Percentiles rank a stretch among this genome's conserved stretches.
Conservation (phyloP, 2,113 vertebrate species). For the Periophthalmus modestus region DNA sequence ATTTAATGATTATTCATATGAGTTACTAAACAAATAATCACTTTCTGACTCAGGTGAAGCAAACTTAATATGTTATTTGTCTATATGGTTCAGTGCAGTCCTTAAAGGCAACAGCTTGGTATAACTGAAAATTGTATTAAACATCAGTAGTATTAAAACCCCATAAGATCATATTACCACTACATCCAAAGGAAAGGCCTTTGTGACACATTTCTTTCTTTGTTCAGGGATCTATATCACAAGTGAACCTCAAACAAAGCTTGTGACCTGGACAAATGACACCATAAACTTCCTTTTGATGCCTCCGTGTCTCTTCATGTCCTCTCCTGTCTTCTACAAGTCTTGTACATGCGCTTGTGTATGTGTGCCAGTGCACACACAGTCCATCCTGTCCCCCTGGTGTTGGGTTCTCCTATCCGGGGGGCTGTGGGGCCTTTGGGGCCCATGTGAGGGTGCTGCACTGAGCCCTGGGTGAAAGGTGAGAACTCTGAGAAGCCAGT, state of each 20-base stretch:
- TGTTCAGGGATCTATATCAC: conserved; percentile 13
- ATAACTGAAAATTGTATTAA: neutral
- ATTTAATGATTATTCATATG: no score
- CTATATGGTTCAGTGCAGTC: no score
- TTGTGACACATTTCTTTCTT: conserved; percentile 12
- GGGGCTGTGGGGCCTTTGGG: conserved; percentile 44
- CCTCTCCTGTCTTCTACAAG: conserved; percentile 10
- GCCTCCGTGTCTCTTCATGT: conserved; percentile 13
- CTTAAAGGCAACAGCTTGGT: neutral
- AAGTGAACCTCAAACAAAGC: conserved; percentile 18
- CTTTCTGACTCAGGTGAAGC: no score
- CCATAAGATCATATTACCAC: neutral
- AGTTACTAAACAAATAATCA: no score
- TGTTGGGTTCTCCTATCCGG: conserved; percentile 72
- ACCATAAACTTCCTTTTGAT: conserved; percentile 13
- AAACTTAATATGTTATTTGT: no score
- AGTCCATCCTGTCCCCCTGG: conserved; percentile 31
- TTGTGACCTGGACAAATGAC: conserved; percentile 8
- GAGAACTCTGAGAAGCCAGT: conserved; percentile 77
- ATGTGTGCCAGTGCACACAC: conserved; percentile 27
- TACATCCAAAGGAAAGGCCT: neutral
- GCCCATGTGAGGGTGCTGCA: conserved; percentile 56
- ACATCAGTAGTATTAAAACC: neutral
- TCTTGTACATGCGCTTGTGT: conserved; percentile 35
- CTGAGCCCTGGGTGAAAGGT: conserved; percentile 74